Conservation (phyloP, 1,140 invertebrate species). For the Alviniconcha marisindica region DNA sequence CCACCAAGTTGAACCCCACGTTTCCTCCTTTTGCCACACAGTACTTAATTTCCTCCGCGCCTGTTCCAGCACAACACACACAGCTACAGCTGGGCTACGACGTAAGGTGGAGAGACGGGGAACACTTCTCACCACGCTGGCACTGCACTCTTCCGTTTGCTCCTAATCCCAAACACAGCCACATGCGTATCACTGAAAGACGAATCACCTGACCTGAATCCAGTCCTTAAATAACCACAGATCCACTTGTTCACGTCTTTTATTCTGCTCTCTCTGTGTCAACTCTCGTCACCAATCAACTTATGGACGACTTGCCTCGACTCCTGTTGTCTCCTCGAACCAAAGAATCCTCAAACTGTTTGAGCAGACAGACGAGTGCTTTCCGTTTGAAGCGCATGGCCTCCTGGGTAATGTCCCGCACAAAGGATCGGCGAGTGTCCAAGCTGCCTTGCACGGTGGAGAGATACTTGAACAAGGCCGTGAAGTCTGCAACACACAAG, state of each 20-base stretch:
- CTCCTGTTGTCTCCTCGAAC: slow-evolving; percentile 37
- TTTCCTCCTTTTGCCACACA: background rate
- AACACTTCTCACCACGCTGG: background rate
- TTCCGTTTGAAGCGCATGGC: slow-evolving; percentile 88
- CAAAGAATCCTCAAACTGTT: slow-evolving; percentile 69
- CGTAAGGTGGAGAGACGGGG: no score
- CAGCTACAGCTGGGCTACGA: background rate
- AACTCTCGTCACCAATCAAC: background rate
- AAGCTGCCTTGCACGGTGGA: slow-evolving; percentile 84
- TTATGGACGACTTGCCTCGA: background rate
- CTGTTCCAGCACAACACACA: background rate
- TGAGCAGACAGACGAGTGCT: slow-evolving; percentile 80
- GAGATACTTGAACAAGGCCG: slow-evolving; percentile 83
- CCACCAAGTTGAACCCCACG: background rate
- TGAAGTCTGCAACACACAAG: slow-evolving; percentile 81
- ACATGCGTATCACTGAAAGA: background rate
- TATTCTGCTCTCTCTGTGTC: no score
- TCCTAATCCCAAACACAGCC: background rate
- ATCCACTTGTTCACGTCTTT: background rate
- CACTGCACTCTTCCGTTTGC: background rate
- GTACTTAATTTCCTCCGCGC: no score
- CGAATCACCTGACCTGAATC: background rate
- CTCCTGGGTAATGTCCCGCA: slow-evolving; percentile 87
- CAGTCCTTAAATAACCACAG: background rate
- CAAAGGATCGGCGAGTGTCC: slow-evolving; percentile 83